phyloP scores from a whole-genome alignment of 2,113 vertebrate species.

The Sebastes schlegelii region DNA sequence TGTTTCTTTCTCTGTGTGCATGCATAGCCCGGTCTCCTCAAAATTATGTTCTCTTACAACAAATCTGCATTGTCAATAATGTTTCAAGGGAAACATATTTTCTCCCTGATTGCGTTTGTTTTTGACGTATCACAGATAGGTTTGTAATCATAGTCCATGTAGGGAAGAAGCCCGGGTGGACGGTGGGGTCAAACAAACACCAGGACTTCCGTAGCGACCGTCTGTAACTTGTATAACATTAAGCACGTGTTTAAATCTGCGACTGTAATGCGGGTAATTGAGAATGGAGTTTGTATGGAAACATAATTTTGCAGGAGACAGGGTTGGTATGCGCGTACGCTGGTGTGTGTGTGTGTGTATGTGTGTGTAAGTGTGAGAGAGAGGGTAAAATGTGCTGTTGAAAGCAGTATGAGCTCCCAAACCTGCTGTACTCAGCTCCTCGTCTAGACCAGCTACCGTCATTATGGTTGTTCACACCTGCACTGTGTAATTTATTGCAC shows the following conservation, averaged over 20 bases:
- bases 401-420: constrained; percentile 50
- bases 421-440: constrained; percentile 73
- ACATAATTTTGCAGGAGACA: neutral
- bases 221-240: too few relatives aligned
- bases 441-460: constrained; percentile 45
- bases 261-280: neutral
- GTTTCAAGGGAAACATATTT: too few relatives aligned
- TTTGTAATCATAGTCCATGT: neutral
- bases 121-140: neutral
- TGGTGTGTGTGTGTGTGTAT: neutral
- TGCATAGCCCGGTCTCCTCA: neutral
- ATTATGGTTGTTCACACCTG: constrained; percentile 66
- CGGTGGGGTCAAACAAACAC: too few relatives aligned
- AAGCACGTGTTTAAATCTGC: neutral
- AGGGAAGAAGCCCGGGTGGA: neutral
- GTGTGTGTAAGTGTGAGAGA: neutral
- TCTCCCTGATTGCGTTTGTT: too few relatives aligned
- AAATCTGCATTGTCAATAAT: too few relatives aligned
- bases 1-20: neutral
- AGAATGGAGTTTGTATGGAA: neutral
- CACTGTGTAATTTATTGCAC: constrained; percentile 58
- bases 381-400: constrained; percentile 48
- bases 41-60: too few relatives aligned
- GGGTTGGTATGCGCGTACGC: neutral
- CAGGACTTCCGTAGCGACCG: too few relatives aligned